These are phyloP conservation scores for Macrobrachium nipponense DNA, from an alignment of 1,140 invertebrate species.

Conservation along the genomic window DNA sequence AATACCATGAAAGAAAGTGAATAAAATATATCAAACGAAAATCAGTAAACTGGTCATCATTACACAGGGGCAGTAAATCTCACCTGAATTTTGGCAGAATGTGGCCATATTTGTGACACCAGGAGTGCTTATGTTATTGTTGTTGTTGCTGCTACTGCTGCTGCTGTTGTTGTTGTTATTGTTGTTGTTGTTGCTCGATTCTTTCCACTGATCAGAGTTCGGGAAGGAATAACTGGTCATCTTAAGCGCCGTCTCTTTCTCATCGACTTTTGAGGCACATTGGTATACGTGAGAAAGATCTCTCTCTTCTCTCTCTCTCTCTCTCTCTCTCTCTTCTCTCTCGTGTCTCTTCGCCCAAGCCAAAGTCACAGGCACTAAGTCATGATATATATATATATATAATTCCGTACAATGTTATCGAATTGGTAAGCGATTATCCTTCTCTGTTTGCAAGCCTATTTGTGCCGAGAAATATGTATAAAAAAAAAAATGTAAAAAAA, in stretches of 20 bases:
- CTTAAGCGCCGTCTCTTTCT: not conserved
- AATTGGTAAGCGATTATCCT: too few relatives aligned
- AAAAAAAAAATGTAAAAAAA: too few relatives aligned
- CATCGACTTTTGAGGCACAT: not conserved
- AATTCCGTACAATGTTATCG: too few relatives aligned
- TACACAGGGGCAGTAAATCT: too few relatives aligned
- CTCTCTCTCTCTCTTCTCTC: not conserved
- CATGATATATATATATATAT: not conserved
- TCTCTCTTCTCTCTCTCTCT: not conserved
- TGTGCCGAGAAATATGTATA: too few relatives aligned
- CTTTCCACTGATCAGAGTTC: constrained; percentile 9
- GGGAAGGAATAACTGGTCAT: constrained; percentile 49
- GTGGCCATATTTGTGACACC: constrained; percentile 31
- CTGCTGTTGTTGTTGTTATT: constrained; percentile 43
- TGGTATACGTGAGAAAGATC: not conserved
- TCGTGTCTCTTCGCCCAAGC: not conserved
- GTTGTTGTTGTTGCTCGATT: constrained; percentile 37
- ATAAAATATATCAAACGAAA: not conserved
- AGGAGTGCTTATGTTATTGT: constrained; percentile 37
- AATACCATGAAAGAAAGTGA: not conserved
- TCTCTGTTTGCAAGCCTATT: too few relatives aligned
- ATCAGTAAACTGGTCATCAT: too few relatives aligned
- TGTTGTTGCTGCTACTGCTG: constrained; percentile 30
- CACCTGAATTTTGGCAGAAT: constrained; percentile 37
- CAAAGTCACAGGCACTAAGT: not conserved